Conservation (phyloP, 1,140 invertebrate species). For the Rhagoletis pomonella region DNA sequence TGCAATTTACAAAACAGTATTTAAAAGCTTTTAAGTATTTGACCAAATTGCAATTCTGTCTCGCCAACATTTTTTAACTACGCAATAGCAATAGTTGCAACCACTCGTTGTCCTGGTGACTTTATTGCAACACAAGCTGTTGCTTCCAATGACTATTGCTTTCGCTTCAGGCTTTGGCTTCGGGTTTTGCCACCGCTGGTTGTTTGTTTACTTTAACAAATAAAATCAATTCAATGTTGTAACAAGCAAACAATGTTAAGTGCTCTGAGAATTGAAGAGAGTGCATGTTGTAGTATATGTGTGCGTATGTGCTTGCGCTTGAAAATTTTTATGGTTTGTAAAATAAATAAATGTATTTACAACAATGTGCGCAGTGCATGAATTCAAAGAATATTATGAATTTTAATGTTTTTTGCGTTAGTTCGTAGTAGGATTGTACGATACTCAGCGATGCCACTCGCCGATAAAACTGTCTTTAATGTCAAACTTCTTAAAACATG, state of each 20-base stretch:
- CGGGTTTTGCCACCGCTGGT: background rate
- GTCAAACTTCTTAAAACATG: too few species aligned
- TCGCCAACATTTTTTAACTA: background rate
- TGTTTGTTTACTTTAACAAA: background rate
- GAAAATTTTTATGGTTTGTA: background rate
- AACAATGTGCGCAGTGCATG: background rate
- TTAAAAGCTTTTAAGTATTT: background rate
- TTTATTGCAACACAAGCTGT: conserved; percentile 36
- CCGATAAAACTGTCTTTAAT: too few species aligned
- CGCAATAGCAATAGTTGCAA: background rate
- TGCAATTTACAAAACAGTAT: background rate
- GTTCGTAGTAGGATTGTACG: too few species aligned
- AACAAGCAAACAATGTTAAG: conserved; percentile 34
- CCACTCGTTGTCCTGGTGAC: background rate
- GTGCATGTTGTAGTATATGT: background rate
- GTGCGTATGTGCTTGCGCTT: background rate
- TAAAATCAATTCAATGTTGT: conserved; percentile 32
- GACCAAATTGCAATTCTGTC: background rate
- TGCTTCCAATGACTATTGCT: background rate
- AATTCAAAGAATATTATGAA: background rate
- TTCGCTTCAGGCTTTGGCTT: background rate
- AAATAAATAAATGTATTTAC: conserved; percentile 27
- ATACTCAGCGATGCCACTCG: too few species aligned
- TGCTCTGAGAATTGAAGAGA: background rate
- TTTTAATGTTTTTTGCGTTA: background rate